Percentiles rank a stretch among this genome's conserved stretches.
phyloP scores from a whole-genome alignment of 2,113 vertebrate genomes.

The zebrafish (Danio rerio) region DNA sequence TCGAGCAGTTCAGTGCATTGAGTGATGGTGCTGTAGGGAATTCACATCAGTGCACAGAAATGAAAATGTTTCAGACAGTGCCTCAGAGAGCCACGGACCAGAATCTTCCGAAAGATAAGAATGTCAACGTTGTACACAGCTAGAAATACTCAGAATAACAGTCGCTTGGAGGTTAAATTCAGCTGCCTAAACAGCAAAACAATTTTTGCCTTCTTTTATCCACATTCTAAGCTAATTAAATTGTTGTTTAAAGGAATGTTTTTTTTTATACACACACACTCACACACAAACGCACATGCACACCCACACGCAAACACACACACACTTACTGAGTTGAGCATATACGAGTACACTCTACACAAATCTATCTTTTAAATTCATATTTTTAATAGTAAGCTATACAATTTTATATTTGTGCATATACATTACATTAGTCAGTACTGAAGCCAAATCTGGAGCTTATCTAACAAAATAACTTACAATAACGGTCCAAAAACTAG shows the following conservation, averaged over 20 bases:
- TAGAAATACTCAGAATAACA: background rate
- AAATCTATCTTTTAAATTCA: too few species aligned
- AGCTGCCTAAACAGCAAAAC: background rate
- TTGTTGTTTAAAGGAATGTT: background rate
- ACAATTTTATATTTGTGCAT: too few species aligned
- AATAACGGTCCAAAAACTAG: too few species aligned
- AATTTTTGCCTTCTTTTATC: background rate
- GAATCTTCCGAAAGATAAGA: constrained; percentile 21
- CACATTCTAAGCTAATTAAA: background rate
- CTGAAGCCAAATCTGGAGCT: too few species aligned
- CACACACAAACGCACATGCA: too few species aligned
- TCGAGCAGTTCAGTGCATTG: background rate
- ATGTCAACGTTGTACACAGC: background rate
- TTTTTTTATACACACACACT: too few species aligned
- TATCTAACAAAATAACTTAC: too few species aligned
- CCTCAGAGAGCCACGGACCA: background rate
- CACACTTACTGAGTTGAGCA: too few species aligned
- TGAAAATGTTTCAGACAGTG: background rate
- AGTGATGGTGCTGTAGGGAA: constrained; percentile 3
- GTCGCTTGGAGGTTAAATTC: background rate
- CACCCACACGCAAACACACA: too few species aligned
- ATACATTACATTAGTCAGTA: too few species aligned
- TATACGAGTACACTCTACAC: too few species aligned
- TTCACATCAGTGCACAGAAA: constrained; percentile 1
- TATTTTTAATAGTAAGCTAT: too few species aligned